Conservation (phyloP, 2,113 vertebrate genomes). For the Azemiops feae region DNA sequence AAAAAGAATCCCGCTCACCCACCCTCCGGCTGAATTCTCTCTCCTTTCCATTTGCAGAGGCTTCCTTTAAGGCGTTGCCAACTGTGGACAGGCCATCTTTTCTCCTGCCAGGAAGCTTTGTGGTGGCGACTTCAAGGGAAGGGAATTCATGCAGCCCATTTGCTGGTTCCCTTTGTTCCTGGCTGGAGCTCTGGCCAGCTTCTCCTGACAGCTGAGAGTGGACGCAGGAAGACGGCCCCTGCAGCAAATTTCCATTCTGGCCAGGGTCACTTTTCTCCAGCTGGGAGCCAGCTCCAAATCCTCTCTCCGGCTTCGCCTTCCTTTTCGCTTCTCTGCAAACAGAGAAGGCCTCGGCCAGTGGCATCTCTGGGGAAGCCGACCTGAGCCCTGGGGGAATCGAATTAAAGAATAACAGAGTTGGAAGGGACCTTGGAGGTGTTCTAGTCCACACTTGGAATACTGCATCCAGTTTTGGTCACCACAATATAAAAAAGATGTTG, state of each 20-base stretch:
- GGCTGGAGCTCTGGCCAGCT: not conserved
- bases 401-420: not conserved
- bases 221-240: not conserved
- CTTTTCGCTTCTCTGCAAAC: not conserved
- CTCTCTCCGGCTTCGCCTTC: not conserved
- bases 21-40: not conserved
- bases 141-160: not conserved
- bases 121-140: not conserved
- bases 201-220: not conserved
- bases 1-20: too few species aligned
- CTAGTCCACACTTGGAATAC: not conserved
- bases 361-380: not conserved
- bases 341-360: not conserved
- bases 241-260: slow-evolving; percentile 7
- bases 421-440: not conserved
- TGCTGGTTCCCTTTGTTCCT: not conserved
- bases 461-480: not conserved
- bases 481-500: not conserved
- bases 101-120: not conserved
- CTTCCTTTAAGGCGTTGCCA: not conserved
- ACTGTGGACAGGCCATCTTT: not conserved
- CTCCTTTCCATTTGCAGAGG: not conserved
- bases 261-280: not conserved
- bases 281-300: not conserved
- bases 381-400: not conserved